phyloP scores from a whole-genome alignment of 2,888 invertebrate species.

The Calliphora vomitoria region DNA sequence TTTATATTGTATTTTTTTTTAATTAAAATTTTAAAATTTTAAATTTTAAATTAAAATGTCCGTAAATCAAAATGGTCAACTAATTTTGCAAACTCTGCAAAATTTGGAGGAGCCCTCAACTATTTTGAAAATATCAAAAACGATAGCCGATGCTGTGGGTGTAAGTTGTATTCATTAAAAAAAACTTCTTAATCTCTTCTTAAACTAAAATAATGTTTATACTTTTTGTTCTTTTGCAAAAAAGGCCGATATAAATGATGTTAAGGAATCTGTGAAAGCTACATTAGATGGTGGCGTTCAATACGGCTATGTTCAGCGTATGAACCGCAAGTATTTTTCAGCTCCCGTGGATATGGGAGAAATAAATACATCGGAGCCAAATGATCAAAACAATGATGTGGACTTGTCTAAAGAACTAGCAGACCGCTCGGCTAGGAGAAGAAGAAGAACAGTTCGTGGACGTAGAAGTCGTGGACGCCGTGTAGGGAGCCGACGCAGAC shows the following conservation, averaged over 20 bases:
- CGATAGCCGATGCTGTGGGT: slow-evolving; percentile 68
- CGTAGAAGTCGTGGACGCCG: slow-evolving; percentile 44
- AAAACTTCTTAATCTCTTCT: too few relatives aligned
- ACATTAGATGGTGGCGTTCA: slow-evolving; percentile 72
- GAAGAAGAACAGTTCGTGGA: slow-evolving; percentile 23
- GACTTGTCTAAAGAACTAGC: slow-evolving; percentile 24
- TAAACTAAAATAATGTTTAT: too few relatives aligned
- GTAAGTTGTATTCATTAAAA: slow-evolving; percentile 52
- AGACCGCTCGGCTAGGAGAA: slow-evolving; percentile 66
- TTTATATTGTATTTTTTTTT: slow-evolving; percentile 22
- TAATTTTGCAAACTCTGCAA: slow-evolving; percentile 68
- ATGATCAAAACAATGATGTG: slow-evolving; percentile 2
- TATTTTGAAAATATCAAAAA: slow-evolving; percentile 58
- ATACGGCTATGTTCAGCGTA: slow-evolving; percentile 71
- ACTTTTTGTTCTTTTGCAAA: background rate
- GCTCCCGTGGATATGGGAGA: slow-evolving; percentile 67
- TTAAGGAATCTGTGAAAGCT: slow-evolving; percentile 65
- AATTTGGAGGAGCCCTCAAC: slow-evolving; percentile 70
- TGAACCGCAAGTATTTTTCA: slow-evolving; percentile 69
- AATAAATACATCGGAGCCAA: slow-evolving; percentile 6
- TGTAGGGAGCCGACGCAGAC: slow-evolving; percentile 60
- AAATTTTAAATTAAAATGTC: slow-evolving; percentile 42
- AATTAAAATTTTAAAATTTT: background rate
- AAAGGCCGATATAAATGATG: slow-evolving; percentile 67
- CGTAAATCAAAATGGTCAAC: slow-evolving; percentile 71